Conservation (phyloP, 37 sponge, comb jelly and placozoan genomes). For the Petrosia ficiformis region DNA sequence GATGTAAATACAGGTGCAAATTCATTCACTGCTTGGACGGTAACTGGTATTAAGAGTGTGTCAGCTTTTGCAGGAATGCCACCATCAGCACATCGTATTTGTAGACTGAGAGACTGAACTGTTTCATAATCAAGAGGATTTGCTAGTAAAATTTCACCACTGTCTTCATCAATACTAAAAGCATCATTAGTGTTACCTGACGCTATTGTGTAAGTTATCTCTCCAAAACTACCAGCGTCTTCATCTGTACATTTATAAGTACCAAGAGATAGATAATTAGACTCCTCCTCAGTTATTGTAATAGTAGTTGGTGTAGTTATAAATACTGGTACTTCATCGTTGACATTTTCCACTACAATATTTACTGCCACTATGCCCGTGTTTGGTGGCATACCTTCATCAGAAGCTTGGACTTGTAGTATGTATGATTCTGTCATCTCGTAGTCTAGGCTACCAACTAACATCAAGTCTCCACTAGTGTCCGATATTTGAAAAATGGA, state of each 20-base stretch:
- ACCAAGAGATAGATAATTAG: neutral
- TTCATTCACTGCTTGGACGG: constrained; percentile 45
- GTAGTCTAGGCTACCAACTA: constrained; percentile 46
- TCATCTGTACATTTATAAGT: constrained; percentile 40
- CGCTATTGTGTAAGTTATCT: constrained; percentile 31
- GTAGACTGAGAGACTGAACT: constrained; percentile 27
- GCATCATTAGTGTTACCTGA: constrained; percentile 10
- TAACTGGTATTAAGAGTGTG: constrained; percentile 31
- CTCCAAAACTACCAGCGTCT: constrained; percentile 48
- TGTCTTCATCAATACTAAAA: constrained; percentile 29
- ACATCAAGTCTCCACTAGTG: constrained; percentile 31
- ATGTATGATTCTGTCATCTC: constrained; percentile 37
- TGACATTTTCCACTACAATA: constrained; percentile 36
- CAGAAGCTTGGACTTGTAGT: constrained; percentile 43
- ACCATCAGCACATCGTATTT: constrained; percentile 54
- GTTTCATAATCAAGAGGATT: constrained; percentile 40
- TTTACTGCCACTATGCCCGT: constrained; percentile 25
- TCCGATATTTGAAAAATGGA: constrained; percentile 30
- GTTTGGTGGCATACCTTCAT: constrained; percentile 35
- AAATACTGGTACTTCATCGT: constrained; percentile 50
- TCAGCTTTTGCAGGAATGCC: constrained; percentile 36
- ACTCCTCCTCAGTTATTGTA: constrained; percentile 10
- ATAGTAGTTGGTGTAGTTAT: neutral
- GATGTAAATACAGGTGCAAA: constrained; percentile 45
- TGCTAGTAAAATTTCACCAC: constrained; percentile 36